Evolutionary conservation across 2,113 vertebrate genomes (phyloP).

Genomic region (Paedocypris sp.): DNA sequence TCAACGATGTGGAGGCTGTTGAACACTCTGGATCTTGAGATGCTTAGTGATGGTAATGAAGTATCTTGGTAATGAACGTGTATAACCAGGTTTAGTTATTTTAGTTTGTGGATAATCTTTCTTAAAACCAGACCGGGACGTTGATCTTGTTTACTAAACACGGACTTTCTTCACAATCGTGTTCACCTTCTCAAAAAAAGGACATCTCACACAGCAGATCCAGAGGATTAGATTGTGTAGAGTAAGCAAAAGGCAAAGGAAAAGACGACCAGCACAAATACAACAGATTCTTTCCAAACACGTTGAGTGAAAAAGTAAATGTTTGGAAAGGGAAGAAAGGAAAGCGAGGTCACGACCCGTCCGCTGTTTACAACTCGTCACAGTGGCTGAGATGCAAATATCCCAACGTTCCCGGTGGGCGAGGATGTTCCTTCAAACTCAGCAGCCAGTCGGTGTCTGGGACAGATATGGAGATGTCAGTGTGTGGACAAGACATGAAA

Average conservation of each 20-base stretch:
- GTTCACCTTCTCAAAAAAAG: no score
- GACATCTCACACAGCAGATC: no score
- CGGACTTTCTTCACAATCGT: no score
- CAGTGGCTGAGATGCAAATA: constrained; percentile 9
- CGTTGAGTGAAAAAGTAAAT: constrained; percentile 28
- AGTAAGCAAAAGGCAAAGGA: background rate
- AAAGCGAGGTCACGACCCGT: background rate
- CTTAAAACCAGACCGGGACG: no score
- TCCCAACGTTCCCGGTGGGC: constrained; percentile 7
- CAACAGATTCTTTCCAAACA: constrained; percentile 14
- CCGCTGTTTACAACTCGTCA: constrained; percentile 15
- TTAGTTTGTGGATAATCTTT: no score
- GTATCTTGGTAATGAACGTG: no score
- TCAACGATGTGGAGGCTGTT: background rate
- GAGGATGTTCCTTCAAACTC: background rate
- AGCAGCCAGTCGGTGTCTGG: background rate
- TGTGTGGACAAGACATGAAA: background rate
- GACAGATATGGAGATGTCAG: background rate
- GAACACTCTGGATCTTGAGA: no score
- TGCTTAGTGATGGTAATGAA: no score
- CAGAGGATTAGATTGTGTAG: background rate
- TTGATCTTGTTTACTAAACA: no score
- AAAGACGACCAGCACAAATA: background rate
- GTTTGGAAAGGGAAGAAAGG: constrained; percentile 24
- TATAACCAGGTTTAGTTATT: no score